Base-by-base conservation (phyloP, 2,888 invertebrate species). In the Drosophila subsilvestris region DNA sequence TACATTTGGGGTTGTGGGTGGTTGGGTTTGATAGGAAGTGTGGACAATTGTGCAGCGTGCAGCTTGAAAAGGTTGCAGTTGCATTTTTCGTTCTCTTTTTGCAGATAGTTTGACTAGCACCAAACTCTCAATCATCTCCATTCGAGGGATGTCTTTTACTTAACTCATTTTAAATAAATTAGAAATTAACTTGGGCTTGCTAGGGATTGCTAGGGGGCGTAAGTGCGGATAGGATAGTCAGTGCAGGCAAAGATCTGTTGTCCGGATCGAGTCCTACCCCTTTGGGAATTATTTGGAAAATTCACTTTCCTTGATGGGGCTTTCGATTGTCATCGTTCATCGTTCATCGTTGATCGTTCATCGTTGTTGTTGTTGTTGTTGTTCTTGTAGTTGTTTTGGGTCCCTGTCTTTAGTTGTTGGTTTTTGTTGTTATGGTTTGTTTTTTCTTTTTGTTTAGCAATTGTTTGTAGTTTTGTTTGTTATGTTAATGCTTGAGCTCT, bases 91-190 rank as follows among this genome's bases (percentile, higher is more conserved):
- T 60, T 44, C 75, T 76, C 70, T 74, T 74, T 83, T 87, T 89
- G 82, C 82, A 86, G 74, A 81, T 78, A 87, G 86, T 87, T 89
- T 89, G 91, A 91, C 91, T 91, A 91, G 91, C 90, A 91, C 89
- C 91, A 90, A 91, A 90, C 90, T 90, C 90, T 86, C 75, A 80
- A 78, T 86, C 84, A 72, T 70, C 74, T 76, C 81, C 61, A 63
- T 71, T 71, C 67, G 73, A 76, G 75, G 75, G 68, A 75, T 74
- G 57, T 77, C 63, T 86, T 63, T 74, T 68, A 69, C 78, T 83
- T 88, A 75, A 86, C 84, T 86, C 79, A 78, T 42, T 54, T 66
- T 27, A 43, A 71, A 72, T 63, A 56, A 72, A 72, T 85, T 82
- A 87, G 70, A 82, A 68, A 76, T 79, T 74, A 78, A 78, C n/a